Evolutionary conservation across 2,888 invertebrate genomes (phyloP).

Genomic region (Ornithoptera alexandrae): DNA sequence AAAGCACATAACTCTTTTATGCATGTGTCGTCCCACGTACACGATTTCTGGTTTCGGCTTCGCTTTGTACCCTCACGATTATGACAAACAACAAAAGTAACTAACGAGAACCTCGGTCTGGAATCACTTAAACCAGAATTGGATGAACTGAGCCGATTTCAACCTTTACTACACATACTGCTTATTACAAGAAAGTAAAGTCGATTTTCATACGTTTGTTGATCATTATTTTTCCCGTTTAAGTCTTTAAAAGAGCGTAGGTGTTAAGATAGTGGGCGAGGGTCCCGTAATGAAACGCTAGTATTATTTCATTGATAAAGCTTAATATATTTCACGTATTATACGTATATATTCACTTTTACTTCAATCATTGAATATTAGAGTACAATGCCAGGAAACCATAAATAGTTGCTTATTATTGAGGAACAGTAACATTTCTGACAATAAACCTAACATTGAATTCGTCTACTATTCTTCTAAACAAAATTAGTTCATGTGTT

Average conservation of each 20-base stretch:
- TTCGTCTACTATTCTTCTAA: too few relatives aligned
- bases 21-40: slow-evolving; percentile 27
- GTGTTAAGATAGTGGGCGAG: slow-evolving; percentile 11
- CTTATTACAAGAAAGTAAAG: slow-evolving; percentile 5
- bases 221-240: not conserved
- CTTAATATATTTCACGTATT: not conserved
- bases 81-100: slow-evolving; percentile 27
- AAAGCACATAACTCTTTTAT: slow-evolving; percentile 6
- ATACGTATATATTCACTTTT: too few relatives aligned
- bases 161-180: not conserved
- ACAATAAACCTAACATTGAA: too few relatives aligned
- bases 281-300: slow-evolving; percentile 14
- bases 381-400: too few relatives aligned
- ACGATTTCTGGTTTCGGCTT: slow-evolving; percentile 21
- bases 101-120: slow-evolving; percentile 14
- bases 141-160: slow-evolving; percentile 8
- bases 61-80: slow-evolving; percentile 22
- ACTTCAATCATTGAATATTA: too few relatives aligned
- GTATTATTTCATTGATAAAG: slow-evolving; percentile 11
- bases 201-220: not conserved
- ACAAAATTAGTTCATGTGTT: too few relatives aligned
- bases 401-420: too few relatives aligned
- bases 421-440: too few relatives aligned
- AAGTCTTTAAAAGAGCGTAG: slow-evolving; percentile 14
- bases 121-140: slow-evolving; percentile 22